Base-by-base conservation (phyloP, 2,797 vertebrate genomes). In the Pseudopleuronectes americanus region DNA sequence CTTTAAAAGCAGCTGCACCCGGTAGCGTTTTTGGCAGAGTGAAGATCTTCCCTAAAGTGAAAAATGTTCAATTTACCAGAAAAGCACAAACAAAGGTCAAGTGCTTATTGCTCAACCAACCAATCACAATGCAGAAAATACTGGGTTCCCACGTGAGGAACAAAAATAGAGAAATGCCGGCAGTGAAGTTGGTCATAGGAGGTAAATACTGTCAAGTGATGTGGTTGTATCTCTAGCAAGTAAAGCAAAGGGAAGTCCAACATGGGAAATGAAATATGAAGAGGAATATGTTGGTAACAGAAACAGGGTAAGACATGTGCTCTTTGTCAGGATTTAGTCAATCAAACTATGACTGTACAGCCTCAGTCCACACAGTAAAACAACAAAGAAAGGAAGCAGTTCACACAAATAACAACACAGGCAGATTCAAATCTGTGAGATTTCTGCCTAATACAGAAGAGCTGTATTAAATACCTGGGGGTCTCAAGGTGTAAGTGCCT, bases 31-130 rank as follows among this genome's bases (percentile, higher is more conserved):
- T 54, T 26, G 13, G 24, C 23, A 24, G 23, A 17, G 23, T 10
- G 13, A 16, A n/a, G 16, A 43, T 43, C 51, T 52, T 23, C 6
- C 23, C 23, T 9, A 54, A 62, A 78, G 68, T 61, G 45, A 67
- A 79, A 70, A 52, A 81, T 22, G 56, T 51, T 74, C 16, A 48
- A 26, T 68, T 74, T 31, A 75, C 22, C 63, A 64, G 53, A 65
- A 74, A 68, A 72, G 43, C 4, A 3, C 64, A 47, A 59, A 48
- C 19, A 71, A 60, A 80, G 73, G 68, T 87, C 77, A 71, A 8
- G 36, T 2, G 19, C 57, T 62, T 52, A 55, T 53, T 54, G 31
- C 28, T 55, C 53, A 52, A 68, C 63, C 70, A 64, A 64, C 81
- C 73, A 76, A 64, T 80, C 74, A 23, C 28, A 52, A 2, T 6